Conservation (phyloP, 1,140 invertebrate genomes). For the Leptopilina clavipes region DNA sequence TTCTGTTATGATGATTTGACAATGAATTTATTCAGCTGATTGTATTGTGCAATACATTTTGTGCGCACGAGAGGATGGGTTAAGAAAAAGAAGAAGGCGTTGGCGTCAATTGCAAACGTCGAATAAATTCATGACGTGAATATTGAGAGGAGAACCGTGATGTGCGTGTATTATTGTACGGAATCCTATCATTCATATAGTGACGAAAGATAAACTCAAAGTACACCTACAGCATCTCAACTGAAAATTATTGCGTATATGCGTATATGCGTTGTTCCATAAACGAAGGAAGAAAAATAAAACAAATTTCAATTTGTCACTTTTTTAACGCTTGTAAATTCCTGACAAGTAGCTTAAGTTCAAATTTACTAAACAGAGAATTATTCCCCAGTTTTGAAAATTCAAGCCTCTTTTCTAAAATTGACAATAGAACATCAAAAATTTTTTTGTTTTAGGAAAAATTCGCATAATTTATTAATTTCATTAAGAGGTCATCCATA, state of each 20-base stretch:
- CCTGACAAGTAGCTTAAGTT: too few relatives aligned
- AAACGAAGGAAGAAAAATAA: not conserved
- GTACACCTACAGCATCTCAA: not conserved
- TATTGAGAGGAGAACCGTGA: constrained; percentile 3
- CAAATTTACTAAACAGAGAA: too few relatives aligned
- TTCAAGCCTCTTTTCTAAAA: too few relatives aligned
- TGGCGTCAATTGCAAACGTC: constrained; percentile 30
- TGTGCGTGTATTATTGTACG: not conserved
- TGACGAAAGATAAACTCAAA: constrained; percentile 28
- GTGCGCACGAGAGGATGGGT: not conserved
- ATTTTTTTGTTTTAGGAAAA: too few relatives aligned
- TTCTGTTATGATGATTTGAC: constrained; percentile 17
- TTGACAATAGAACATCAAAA: too few relatives aligned
- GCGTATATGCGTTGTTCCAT: not conserved
- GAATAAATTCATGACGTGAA: constrained; percentile 24
- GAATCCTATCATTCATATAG: constrained; percentile 5
- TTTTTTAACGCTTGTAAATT: too few relatives aligned
- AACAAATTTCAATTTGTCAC: too few relatives aligned
- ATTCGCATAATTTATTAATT: too few relatives aligned
- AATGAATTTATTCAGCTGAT: constrained; percentile 21
- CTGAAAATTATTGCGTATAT: not conserved
- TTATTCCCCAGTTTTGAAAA: too few relatives aligned
- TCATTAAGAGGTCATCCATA: too few relatives aligned
- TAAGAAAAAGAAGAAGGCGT: not conserved
- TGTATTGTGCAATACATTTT: constrained; percentile 1